These are phyloP conservation scores for Aphrocallistes beatrix DNA, from an alignment of 37 sponge, comb jelly and placozoan genomes.

Conservation along the genomic window DNA sequence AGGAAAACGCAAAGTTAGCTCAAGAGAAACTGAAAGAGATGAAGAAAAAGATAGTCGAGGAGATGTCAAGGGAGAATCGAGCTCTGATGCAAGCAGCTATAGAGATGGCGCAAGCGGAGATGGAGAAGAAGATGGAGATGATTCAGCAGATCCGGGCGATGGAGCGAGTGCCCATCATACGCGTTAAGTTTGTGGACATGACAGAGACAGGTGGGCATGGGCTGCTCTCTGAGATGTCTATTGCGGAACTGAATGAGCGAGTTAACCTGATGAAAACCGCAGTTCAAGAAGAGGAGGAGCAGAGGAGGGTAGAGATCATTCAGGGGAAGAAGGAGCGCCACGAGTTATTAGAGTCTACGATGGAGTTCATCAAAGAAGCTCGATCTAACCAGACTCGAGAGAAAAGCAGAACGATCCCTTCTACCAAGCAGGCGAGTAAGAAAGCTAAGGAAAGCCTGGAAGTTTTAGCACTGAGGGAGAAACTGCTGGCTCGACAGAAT, in stretches of 20 bases:
- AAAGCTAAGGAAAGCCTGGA: not conserved
- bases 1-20: constrained; percentile 64
- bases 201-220: constrained; percentile 78
- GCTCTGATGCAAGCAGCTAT: constrained; percentile 72
- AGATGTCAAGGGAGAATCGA: constrained; percentile 71
- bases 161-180: constrained; percentile 71
- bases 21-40: constrained; percentile 54
- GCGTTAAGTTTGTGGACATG: constrained; percentile 75
- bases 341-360: not conserved
- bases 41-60: constrained; percentile 73
- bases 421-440: not conserved
- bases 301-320: constrained; percentile 64
- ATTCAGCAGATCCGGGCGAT: constrained; percentile 88
- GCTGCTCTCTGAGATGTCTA: constrained; percentile 83
- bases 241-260: constrained; percentile 80
- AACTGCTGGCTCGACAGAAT: not conserved
- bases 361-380: not conserved
- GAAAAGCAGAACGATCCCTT: not conserved
- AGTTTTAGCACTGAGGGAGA: not conserved
- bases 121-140: constrained; percentile 75
- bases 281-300: constrained; percentile 60
- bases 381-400: not conserved
- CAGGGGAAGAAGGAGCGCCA: constrained; percentile 48
- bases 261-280: constrained; percentile 59
- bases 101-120: constrained; percentile 80